phyloP scores from a whole-genome alignment of 2,888 invertebrate species.

The Lampropteryx suffumata region DNA sequence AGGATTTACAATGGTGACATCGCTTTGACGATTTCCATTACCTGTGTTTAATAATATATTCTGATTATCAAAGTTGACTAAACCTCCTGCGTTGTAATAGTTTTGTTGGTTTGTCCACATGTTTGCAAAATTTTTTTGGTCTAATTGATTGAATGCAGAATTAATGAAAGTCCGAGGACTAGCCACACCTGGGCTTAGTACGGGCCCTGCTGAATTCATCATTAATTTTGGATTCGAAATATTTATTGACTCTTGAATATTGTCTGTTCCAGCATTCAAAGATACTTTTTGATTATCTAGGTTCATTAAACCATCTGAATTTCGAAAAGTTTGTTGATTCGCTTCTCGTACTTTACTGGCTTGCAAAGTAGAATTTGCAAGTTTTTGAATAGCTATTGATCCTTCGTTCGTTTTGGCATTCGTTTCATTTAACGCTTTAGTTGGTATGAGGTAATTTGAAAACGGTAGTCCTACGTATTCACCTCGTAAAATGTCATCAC shows the following conservation, averaged over 20 bases:
- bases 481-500: conserved; percentile 11
- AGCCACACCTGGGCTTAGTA: background rate
- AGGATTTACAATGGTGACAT: conserved; percentile 3
- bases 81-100: conserved; percentile 4
- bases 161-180: background rate
- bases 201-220: background rate
- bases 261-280: conserved; percentile 2
- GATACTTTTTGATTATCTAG: conserved; percentile 1
- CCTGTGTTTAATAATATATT: conserved; percentile 16
- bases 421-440: background rate
- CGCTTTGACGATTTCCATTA: conserved; percentile 8
- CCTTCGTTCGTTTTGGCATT: background rate
- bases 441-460: conserved; percentile 4
- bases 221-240: conserved; percentile 3
- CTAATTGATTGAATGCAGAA: background rate
- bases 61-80: conserved; percentile 20
- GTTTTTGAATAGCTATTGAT: conserved; percentile 1
- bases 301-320: background rate
- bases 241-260: background rate
- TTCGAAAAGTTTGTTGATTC: background rate
- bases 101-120: conserved; percentile 1
- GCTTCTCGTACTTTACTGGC: background rate
- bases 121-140: background rate
- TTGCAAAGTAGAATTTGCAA: conserved; percentile 3
- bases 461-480: conserved; percentile 3